A percentile compares a stretch with the other conserved stretches of the same genome.
Conservation (phyloP, 2,113 vertebrate genomes). For the western clawed frog (Xenopus tropicalis) region DNA sequence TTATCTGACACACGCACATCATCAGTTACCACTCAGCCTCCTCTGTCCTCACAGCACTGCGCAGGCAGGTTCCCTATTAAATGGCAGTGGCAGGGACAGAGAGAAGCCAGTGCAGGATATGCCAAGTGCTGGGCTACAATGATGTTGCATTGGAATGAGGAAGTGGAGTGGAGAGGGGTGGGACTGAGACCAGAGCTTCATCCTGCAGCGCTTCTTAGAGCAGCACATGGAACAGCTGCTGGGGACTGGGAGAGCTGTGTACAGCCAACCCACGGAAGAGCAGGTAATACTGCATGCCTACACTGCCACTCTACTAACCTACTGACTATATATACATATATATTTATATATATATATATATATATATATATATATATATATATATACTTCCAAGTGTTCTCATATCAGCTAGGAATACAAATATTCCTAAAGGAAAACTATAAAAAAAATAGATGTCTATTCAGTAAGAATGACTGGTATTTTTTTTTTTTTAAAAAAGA, state of each 20-base stretch:
- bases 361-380: too few relatives aligned
- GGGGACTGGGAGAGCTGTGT: conserved; percentile 77
- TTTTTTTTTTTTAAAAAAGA: too few relatives aligned
- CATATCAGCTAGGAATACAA: too few relatives aligned
- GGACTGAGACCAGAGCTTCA: conserved; percentile 76
- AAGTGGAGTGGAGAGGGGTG: conserved; percentile 82
- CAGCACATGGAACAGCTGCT: conserved; percentile 78
- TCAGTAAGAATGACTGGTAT: too few relatives aligned
- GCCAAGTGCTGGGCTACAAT: conserved; percentile 44
- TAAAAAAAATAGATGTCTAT: too few relatives aligned
- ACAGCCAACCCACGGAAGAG: conserved; percentile 76
- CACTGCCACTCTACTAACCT: background rate
- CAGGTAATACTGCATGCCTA: conserved; percentile 72
- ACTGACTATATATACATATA: too few relatives aligned
- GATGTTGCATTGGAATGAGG: conserved; percentile 88
- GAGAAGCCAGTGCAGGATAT: conserved; percentile 5
- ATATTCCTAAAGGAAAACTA: too few relatives aligned
- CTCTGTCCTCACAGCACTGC: conserved; percentile 8
- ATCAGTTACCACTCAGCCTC: conserved; percentile 4
- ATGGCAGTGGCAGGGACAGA: conserved; percentile 5
- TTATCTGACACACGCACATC: conserved; percentile 39
- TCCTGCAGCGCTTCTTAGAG: conserved; percentile 66
- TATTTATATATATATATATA: conserved; percentile 18
- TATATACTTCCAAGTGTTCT: too few relatives aligned
- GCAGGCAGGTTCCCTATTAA: conserved; percentile 28